These are phyloP conservation scores for Cheilosia soror DNA, from an alignment of 2,888 invertebrate genomes.

Conservation along the genomic window DNA sequence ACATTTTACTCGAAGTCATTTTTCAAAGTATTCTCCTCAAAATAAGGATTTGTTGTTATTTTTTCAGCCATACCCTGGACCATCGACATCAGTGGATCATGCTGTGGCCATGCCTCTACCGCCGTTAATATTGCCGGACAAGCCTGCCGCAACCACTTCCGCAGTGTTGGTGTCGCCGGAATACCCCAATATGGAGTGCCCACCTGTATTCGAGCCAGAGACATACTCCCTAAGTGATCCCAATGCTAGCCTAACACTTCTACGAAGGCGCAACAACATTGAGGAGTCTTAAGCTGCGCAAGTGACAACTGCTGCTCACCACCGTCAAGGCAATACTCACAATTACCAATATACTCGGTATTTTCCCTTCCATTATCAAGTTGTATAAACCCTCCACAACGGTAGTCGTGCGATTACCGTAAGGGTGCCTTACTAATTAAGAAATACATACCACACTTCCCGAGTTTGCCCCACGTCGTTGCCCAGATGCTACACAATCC, in stretches of 20 bases:
- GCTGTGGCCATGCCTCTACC: slow-evolving; percentile 53
- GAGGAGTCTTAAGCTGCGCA: slow-evolving; percentile 51
- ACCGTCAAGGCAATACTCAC: slow-evolving; percentile 43
- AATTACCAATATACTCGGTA: slow-evolving; percentile 31
- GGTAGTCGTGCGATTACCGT: slow-evolving; percentile 49
- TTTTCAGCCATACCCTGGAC: slow-evolving; percentile 57
- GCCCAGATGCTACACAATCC: slow-evolving; percentile 17
- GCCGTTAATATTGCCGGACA: slow-evolving; percentile 74
- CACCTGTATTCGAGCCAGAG: slow-evolving; percentile 93
- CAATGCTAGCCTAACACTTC: slow-evolving; percentile 81
- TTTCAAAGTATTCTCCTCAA: neutral
- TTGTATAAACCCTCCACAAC: slow-evolving; percentile 53
- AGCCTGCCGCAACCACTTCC: slow-evolving; percentile 48
- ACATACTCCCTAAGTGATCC: slow-evolving; percentile 89
- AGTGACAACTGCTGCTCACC: neutral
- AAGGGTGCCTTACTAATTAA: slow-evolving; percentile 70
- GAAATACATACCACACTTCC: slow-evolving; percentile 38
- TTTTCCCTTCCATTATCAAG: slow-evolving; percentile 15
- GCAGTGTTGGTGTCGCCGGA: slow-evolving; percentile 84
- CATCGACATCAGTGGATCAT: slow-evolving; percentile 51
- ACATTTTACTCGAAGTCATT: neutral
- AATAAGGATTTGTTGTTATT: neutral
- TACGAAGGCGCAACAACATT: slow-evolving; percentile 81
- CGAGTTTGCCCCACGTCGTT: slow-evolving; percentile 34
- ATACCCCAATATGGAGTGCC: slow-evolving; percentile 93